Conservation (phyloP, 2,888 invertebrate genomes). For the Leptinotarsa tumamoca region DNA sequence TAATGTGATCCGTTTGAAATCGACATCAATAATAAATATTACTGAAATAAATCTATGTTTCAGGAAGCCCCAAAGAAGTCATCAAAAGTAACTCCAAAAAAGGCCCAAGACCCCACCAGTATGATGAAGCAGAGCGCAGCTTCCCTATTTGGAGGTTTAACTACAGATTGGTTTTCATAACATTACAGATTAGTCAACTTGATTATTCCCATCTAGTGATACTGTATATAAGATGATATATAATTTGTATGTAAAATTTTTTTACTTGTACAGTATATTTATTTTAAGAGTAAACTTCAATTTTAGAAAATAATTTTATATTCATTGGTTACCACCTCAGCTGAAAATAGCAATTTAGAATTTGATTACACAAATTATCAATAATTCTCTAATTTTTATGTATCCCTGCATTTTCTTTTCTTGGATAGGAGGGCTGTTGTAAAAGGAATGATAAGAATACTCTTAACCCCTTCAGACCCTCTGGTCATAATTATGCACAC, state of each 20-base stretch:
- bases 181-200: constrained; percentile 36
- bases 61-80: constrained; percentile 29
- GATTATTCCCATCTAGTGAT: constrained; percentile 34
- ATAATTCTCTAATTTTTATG: too few relatives aligned
- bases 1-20: too few relatives aligned
- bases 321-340: neutral
- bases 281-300: constrained; percentile 38
- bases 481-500: too few relatives aligned
- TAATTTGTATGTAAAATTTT: constrained; percentile 44
- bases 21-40: too few relatives aligned
- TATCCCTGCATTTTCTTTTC: too few relatives aligned
- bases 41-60: neutral
- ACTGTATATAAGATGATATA: constrained; percentile 42
- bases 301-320: neutral
- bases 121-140: constrained; percentile 79
- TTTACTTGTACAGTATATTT: constrained; percentile 50
- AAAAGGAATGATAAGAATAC: too few relatives aligned
- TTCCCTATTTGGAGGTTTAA: constrained; percentile 85
- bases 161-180: constrained; percentile 82
- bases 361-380: too few relatives aligned
- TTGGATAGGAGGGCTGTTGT: too few relatives aligned
- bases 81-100: constrained; percentile 54
- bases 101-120: constrained; percentile 68
- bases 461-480: too few relatives aligned
- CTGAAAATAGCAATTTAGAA: neutral